A percentile compares a stretch with the other conserved stretches of the same genome.
These are phyloP conservation scores for Notothenia coriiceps DNA, from an alignment of 2,113 vertebrate species.

Conservation along the genomic window DNA sequence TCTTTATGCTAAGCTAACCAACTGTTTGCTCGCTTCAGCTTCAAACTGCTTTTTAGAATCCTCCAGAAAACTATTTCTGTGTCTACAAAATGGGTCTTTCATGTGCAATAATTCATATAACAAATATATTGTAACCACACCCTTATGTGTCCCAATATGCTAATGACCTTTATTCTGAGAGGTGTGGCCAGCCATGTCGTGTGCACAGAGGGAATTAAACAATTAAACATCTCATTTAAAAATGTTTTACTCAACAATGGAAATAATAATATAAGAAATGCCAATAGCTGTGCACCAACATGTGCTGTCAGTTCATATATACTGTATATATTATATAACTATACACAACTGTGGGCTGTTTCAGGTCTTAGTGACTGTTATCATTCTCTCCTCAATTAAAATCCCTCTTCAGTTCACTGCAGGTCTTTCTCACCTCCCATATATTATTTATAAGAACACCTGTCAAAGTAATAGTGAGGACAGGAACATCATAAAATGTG, in stretches of 20 bases:
- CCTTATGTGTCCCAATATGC: too few species aligned
- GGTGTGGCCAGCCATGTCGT: neutral
- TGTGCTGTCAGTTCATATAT: neutral
- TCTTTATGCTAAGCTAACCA: neutral
- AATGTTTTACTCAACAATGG: neutral
- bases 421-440: conserved; percentile 30
- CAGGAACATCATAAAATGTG: conserved; percentile 29
- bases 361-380: neutral
- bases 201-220: neutral
- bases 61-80: too few species aligned
- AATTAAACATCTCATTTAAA: neutral
- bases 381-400: neutral
- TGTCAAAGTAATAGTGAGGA: conserved; percentile 29
- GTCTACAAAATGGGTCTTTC: too few species aligned
- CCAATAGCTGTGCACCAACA: neutral
- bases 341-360: neutral
- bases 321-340: neutral
- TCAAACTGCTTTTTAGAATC: neutral
- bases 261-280: neutral
- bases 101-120: too few species aligned
- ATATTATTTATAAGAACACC: conserved; percentile 31
- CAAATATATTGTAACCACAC: too few species aligned
- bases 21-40: neutral
- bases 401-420: neutral
- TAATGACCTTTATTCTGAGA: neutral